These are phyloP conservation scores for Heliconius hortense DNA, from an alignment of 2,888 invertebrate species.

Conservation along the genomic window DNA sequence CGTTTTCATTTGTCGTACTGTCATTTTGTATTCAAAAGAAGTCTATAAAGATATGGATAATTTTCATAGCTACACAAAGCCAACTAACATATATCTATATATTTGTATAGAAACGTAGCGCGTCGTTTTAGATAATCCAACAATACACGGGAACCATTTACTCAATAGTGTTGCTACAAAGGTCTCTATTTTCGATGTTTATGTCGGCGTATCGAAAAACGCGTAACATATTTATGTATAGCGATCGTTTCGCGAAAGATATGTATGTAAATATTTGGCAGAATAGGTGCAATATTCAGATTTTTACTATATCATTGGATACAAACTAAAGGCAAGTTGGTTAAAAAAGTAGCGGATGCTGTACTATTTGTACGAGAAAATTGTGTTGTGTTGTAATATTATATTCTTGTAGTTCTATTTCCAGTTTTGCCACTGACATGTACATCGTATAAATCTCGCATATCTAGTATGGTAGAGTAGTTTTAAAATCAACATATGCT, in stretches of 20 bases:
- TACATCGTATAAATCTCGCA: not conserved
- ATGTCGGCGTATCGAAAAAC: slow-evolving; percentile 32
- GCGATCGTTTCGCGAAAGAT: slow-evolving; percentile 12
- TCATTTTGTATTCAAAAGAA: not conserved
- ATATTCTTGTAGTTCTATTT: not conserved
- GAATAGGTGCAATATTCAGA: slow-evolving; percentile 20
- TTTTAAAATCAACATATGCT: not conserved
- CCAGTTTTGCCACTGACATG: not conserved
- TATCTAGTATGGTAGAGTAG: not conserved
- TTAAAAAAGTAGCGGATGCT: slow-evolving; percentile 1
- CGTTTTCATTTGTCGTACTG: not conserved
- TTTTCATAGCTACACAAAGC: slow-evolving; percentile 36
- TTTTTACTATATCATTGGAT: slow-evolving; percentile 16
- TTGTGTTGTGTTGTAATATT: slow-evolving; percentile 5
- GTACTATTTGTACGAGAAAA: not conserved
- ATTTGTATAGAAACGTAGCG: slow-evolving; percentile 45
- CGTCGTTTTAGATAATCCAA: slow-evolving; percentile 68
- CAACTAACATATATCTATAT: not conserved
- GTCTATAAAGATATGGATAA: slow-evolving; percentile 33
- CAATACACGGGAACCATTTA: slow-evolving; percentile 70
- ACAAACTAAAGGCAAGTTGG: slow-evolving; percentile 10
- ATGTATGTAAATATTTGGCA: slow-evolving; percentile 2
- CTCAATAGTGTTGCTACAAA: slow-evolving; percentile 58
- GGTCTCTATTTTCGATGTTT: slow-evolving; percentile 38
- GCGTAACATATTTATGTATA: slow-evolving; percentile 27